A percentile compares a stretch with the other conserved stretches of the same genome.
phyloP scores from a whole-genome alignment of 2,888 invertebrate genomes.

The Limnephilus auricula region DNA sequence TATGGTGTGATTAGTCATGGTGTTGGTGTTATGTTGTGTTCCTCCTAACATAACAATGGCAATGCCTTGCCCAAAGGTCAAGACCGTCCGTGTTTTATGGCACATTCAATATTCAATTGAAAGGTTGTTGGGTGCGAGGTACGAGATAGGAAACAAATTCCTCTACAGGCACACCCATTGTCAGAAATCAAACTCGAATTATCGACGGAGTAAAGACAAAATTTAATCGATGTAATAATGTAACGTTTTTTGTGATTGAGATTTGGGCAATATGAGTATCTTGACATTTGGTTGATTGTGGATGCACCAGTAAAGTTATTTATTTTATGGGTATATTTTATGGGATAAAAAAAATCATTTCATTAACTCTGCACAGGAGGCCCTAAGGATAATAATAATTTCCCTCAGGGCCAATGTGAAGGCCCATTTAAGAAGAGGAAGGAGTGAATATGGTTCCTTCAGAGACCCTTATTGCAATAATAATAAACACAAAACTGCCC shows the following conservation, averaged over 20 bases:
- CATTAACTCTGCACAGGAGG: too few species aligned
- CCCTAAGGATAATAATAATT: too few species aligned
- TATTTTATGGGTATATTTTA: too few species aligned
- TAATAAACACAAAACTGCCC: too few species aligned
- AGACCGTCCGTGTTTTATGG: slow-evolving; percentile 51
- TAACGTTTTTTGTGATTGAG: neutral
- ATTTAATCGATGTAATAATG: neutral
- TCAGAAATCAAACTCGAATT: slow-evolving; percentile 29
- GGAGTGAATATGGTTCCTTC: too few species aligned
- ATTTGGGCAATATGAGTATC: neutral
- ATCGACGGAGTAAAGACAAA: neutral
- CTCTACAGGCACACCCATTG: slow-evolving; percentile 39
- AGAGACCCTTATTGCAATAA: too few species aligned
- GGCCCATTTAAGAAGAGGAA: too few species aligned
- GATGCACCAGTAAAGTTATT: neutral
- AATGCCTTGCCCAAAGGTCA: slow-evolving; percentile 54
- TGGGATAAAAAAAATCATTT: too few species aligned
- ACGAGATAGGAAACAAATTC: slow-evolving; percentile 58
- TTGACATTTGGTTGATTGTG: neutral
- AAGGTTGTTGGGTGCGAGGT: slow-evolving; percentile 28
- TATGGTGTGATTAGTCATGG: neutral
- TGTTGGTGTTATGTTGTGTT: slow-evolving; percentile 2
- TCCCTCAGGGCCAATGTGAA: too few species aligned
- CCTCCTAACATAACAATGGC: neutral
- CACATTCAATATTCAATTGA: slow-evolving; percentile 52